A percentile compares a stretch with the other conserved stretches of the same genome.
phyloP scores from a whole-genome alignment of 2,888 invertebrate species.

The Oscheius onirici region DNA sequence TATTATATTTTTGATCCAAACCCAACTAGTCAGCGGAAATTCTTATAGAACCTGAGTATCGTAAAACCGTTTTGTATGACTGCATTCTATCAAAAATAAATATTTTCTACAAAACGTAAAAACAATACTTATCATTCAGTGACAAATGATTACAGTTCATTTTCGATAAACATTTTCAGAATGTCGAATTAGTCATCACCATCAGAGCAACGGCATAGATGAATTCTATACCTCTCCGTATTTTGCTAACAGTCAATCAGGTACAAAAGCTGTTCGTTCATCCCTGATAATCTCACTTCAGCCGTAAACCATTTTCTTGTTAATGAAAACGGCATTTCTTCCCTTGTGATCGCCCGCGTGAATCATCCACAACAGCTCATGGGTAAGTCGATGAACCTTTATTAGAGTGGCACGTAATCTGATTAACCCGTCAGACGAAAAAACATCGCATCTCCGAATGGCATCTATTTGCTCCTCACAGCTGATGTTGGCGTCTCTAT shows the following conservation, averaged over 20 bases:
- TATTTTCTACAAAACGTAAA: too few relatives aligned
- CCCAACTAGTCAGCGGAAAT: too few relatives aligned
- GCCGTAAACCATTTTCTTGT: conserved; percentile 14
- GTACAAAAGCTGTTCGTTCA: not conserved
- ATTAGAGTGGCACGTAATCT: conserved; percentile 23
- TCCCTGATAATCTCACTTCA: not conserved
- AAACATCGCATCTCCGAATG: not conserved
- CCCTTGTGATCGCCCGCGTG: conserved; percentile 6
- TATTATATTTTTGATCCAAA: too few relatives aligned
- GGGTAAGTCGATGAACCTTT: conserved; percentile 11
- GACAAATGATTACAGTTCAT: not conserved
- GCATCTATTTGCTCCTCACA: too few relatives aligned
- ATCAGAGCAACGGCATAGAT: not conserved
- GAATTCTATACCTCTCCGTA: conserved; percentile 6
- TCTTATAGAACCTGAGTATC: too few relatives aligned
- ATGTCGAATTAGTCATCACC: not conserved
- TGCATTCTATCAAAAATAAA: too few relatives aligned
- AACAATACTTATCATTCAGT: not conserved
- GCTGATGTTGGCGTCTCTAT: not conserved
- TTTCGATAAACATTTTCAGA: not conserved
- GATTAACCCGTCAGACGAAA: conserved; percentile 6
- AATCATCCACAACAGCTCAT: conserved; percentile 11
- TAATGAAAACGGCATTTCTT: conserved; percentile 8
- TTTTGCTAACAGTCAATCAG: conserved; percentile 13
- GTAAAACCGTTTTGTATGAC: too few relatives aligned